These are phyloP conservation scores for Aphidius ervi DNA, from an alignment of 1,140 invertebrate species.

Conservation along the genomic window DNA sequence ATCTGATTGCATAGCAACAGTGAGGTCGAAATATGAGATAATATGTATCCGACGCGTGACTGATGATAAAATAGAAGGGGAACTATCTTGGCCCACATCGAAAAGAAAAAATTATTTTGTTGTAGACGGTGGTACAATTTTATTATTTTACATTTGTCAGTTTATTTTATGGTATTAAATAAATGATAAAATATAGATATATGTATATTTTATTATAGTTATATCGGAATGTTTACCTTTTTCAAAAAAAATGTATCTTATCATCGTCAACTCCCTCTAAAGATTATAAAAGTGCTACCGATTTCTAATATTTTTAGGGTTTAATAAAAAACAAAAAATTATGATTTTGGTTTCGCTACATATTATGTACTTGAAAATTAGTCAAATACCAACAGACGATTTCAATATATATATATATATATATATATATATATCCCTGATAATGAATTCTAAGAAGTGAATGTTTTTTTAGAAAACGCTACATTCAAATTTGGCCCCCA, in stretches of 20 bases:
- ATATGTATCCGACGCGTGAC: constrained; percentile 41
- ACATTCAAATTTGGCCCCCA: not conserved
- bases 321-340: no score
- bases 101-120: constrained; percentile 16
- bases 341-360: not conserved
- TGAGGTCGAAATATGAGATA: constrained; percentile 44
- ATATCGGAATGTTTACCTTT: not conserved
- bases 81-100: constrained; percentile 39
- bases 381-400: not conserved
- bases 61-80: constrained; percentile 24
- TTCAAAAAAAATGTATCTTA: constrained; percentile 6
- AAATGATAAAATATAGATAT: not conserved
- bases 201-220: not conserved
- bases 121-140: not conserved
- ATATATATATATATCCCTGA: not conserved
- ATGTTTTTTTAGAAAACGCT: not conserved
- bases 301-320: not conserved
- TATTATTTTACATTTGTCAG: constrained; percentile 4
- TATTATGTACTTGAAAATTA: constrained; percentile 1
- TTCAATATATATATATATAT: not conserved
- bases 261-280: not conserved
- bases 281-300: not conserved
- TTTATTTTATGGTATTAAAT: not conserved
- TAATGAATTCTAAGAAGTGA: not conserved
- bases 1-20: constrained; percentile 53